These are phyloP conservation scores for Microcebus murinus DNA, from an alignment of 2,113 vertebrate species.

Conservation along the genomic window DNA sequence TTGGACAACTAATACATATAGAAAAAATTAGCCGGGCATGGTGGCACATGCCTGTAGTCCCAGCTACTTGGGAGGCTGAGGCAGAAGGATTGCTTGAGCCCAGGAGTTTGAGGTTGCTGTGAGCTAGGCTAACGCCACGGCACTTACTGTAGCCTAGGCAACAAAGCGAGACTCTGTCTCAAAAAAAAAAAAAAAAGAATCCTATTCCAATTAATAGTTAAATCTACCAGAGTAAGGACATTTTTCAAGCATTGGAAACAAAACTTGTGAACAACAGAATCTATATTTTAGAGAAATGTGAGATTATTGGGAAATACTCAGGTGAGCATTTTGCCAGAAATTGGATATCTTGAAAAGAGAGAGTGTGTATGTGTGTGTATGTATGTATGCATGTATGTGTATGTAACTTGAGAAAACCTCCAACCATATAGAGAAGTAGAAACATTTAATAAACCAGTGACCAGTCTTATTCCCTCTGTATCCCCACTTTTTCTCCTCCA, in stretches of 20 bases:
- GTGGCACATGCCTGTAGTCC: too few species aligned
- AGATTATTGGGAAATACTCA: conserved; percentile 17
- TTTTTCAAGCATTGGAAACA: conserved; percentile 52
- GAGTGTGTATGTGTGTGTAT: not conserved
- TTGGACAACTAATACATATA: too few species aligned
- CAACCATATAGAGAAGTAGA: not conserved
- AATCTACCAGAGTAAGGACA: not conserved
- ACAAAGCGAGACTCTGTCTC: too few species aligned
- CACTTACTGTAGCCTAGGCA: too few species aligned
- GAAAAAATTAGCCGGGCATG: too few species aligned
- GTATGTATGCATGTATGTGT: not conserved
- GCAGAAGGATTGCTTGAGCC: too few species aligned
- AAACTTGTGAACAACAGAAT: conserved; percentile 26
- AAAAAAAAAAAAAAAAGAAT: too few species aligned
- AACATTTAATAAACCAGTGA: conserved; percentile 8
- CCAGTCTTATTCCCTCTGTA: not conserved
- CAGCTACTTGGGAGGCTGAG: too few species aligned
- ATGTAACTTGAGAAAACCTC: not conserved
- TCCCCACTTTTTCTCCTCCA: not conserved
- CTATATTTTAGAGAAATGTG: conserved; percentile 14
- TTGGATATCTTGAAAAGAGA: not conserved
- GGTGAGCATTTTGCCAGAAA: conserved; percentile 47
- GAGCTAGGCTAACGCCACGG: too few species aligned
- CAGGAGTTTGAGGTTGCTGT: too few species aligned
- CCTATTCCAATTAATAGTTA: not conserved